phyloP scores from a whole-genome alignment of 1,140 invertebrate genomes.

The Pollicipes pollicipes region DNA sequence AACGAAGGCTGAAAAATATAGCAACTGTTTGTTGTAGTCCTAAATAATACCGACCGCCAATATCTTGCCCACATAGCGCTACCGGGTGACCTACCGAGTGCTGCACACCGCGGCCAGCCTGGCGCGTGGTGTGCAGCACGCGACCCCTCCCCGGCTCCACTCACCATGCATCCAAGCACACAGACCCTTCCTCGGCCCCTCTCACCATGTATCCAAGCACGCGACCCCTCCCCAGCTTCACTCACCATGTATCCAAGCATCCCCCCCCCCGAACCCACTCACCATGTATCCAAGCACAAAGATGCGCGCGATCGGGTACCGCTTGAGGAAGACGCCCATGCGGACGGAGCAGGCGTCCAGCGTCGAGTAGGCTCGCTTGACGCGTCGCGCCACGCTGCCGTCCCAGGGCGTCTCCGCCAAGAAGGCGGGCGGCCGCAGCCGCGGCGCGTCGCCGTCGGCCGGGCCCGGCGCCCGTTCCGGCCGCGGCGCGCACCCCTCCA shows the following conservation, averaged over 20 bases:
- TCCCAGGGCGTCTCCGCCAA: constrained; percentile 58
- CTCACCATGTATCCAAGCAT: neutral
- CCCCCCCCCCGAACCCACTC: neutral
- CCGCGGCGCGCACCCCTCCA: neutral
- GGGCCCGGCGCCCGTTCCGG: neutral
- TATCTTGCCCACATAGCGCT: no score
- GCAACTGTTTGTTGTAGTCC: no score
- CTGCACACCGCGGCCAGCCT: no score
- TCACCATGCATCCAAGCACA: no score
- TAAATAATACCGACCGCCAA: no score
- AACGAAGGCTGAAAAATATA: no score
- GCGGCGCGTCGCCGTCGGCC: constrained; percentile 8
- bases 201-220: no score
- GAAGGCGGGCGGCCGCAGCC: constrained; percentile 41
- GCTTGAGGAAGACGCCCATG: constrained; percentile 54
- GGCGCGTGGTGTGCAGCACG: no score
- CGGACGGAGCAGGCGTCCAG: constrained; percentile 57
- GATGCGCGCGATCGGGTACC: constrained; percentile 60
- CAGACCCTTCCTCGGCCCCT: no score
- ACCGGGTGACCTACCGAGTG: no score
- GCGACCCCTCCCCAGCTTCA: no score
- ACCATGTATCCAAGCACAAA: constrained; percentile 55
- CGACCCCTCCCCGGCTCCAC: no score
- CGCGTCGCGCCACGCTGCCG: constrained; percentile 49
- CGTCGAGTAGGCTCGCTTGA: constrained; percentile 58